phyloP scores from a whole-genome alignment of 2,113 vertebrate genomes.

The Australoheros scitulus region DNA sequence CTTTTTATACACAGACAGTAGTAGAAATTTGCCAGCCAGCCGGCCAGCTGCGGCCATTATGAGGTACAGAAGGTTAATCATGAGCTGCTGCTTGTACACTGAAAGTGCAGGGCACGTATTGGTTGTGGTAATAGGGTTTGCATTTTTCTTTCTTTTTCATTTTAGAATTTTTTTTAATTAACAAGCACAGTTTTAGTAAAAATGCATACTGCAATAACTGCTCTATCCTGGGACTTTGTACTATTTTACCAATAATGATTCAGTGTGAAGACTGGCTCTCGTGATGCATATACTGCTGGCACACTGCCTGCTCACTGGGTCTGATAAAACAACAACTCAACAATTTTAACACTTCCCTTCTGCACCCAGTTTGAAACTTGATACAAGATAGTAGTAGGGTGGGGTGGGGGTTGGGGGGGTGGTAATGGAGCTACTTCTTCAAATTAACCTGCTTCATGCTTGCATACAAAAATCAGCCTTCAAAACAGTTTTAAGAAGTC shows the following conservation, averaged over 20 bases:
- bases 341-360: constrained; percentile 9
- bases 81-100: neutral
- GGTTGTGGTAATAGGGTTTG: neutral
- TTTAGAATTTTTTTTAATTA: neutral
- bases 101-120: neutral
- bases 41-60: neutral
- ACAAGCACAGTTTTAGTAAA: neutral
- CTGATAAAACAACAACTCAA: constrained; percentile 19
- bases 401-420: no score
- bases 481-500: constrained; percentile 30
- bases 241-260: constrained; percentile 36
- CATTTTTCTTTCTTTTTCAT: neutral
- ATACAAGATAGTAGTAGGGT: neutral
- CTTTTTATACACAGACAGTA: neutral
- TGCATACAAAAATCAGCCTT: constrained; percentile 19
- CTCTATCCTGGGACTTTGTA: neutral
- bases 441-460: constrained; percentile 22
- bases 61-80: neutral
- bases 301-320: constrained; percentile 2
- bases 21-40: neutral
- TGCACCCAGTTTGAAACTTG: constrained; percentile 15
- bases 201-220: neutral
- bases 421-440: constrained; percentile 20
- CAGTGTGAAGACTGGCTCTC: neutral
- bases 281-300: constrained; percentile 22